These are phyloP conservation scores for Merodon equestris DNA, from an alignment of 2,888 invertebrate species.

Conservation along the genomic window DNA sequence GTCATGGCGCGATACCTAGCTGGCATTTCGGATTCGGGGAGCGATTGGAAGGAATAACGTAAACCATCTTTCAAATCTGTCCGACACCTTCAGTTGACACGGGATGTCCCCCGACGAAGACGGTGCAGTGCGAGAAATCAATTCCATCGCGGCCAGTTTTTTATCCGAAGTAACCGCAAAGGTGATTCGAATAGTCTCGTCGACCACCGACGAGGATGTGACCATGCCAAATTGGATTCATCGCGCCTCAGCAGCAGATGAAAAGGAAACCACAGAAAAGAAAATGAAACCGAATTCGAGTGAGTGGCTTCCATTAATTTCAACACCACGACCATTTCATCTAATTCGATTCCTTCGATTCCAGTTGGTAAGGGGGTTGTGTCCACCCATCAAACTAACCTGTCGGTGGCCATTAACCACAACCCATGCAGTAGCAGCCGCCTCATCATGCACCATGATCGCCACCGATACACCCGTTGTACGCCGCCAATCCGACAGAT, in stretches of 20 bases:
- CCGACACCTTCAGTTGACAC: too few species aligned
- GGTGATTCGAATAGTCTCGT: conserved; percentile 10
- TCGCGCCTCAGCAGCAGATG: conserved; percentile 13
- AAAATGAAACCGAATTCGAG: background rate
- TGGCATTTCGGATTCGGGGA: conserved; percentile 33
- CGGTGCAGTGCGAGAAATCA: too few species aligned
- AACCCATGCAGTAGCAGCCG: conserved; percentile 7
- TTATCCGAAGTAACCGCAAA: too few species aligned
- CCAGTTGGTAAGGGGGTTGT: background rate
- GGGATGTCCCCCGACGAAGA: too few species aligned
- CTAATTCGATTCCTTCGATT: conserved; percentile 15
- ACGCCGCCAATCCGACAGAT: too few species aligned
- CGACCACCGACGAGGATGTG: conserved; percentile 33
- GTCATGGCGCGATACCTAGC: conserved; percentile 26
- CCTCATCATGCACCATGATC: conserved; percentile 4
- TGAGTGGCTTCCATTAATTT: conserved; percentile 30
- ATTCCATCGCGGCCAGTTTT: too few species aligned
- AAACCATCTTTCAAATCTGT: too few species aligned
- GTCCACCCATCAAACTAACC: conserved; percentile 11
- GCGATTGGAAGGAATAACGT: too few species aligned
- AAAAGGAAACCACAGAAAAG: conserved; percentile 12
- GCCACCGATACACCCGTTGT: background rate
- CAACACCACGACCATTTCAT: conserved; percentile 40
- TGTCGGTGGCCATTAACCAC: conserved; percentile 13
- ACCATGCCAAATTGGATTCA: conserved; percentile 29